phyloP scores from a whole-genome alignment of 2,888 invertebrate species.

The Hirtodrosophila alboralis region DNA sequence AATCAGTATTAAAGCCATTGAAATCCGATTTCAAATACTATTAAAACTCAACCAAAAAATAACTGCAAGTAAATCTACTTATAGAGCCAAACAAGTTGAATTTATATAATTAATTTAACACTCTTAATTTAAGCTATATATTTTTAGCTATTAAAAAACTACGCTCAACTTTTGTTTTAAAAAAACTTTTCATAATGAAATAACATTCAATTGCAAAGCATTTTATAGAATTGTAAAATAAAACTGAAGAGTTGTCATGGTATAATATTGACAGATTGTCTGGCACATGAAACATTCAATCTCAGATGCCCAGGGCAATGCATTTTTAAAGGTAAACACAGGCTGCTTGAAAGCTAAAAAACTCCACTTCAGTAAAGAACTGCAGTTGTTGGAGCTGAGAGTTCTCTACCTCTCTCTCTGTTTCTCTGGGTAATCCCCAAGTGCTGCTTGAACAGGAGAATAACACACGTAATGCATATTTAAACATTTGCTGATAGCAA shows the following conservation, averaged over 20 bases:
- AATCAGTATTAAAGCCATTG: too few relatives aligned
- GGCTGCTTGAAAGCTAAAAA: slow-evolving; percentile 12
- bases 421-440: slow-evolving; percentile 70
- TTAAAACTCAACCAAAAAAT: too few relatives aligned
- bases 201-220: slow-evolving; percentile 5
- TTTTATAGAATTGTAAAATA: slow-evolving; percentile 7
- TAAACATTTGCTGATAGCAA: slow-evolving; percentile 80
- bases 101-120: too few relatives aligned
- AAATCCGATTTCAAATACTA: too few relatives aligned
- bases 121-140: too few relatives aligned
- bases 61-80: too few relatives aligned
- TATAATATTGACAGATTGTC: slow-evolving; percentile 40
- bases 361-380: slow-evolving; percentile 31
- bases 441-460: slow-evolving; percentile 78
- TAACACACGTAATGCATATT: slow-evolving; percentile 80
- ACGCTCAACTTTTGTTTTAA: too few relatives aligned
- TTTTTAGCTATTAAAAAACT: too few relatives aligned
- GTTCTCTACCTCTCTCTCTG: too few relatives aligned
- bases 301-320: slow-evolving; percentile 31
- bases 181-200: not conserved
- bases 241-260: slow-evolving; percentile 9
- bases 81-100: too few relatives aligned
- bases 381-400: slow-evolving; percentile 23
- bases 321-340: slow-evolving; percentile 61
- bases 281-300: slow-evolving; percentile 24